phyloP scores from a whole-genome alignment of 2,113 vertebrate species.

The Typhlomys cinereus region DNA sequence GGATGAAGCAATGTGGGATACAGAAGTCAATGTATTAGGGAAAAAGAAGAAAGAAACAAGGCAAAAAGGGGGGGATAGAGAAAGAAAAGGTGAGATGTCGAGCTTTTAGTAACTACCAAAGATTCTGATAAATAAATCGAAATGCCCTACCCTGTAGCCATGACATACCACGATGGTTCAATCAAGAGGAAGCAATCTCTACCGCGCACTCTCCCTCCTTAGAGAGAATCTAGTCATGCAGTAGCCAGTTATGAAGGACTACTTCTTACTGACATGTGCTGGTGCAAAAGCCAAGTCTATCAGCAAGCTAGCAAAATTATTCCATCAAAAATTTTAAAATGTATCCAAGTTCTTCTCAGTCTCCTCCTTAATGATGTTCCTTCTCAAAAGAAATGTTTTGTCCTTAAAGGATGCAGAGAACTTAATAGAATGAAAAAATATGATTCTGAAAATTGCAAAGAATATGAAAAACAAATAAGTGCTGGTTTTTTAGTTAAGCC shows the following conservation, averaged over 20 bases:
- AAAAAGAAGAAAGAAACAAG: background rate
- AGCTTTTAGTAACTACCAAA: background rate
- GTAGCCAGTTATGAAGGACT: background rate
- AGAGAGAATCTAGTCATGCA: background rate
- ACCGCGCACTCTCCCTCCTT: background rate
- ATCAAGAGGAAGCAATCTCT: background rate
- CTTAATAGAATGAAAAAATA: background rate
- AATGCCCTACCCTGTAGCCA: background rate
- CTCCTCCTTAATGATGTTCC: background rate
- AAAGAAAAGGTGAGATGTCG: background rate
- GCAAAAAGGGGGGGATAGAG: too few relatives aligned
- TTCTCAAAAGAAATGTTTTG: constrained; percentile 25
- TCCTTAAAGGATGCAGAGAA: constrained; percentile 28
- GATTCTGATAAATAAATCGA: background rate
- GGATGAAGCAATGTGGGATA: background rate
- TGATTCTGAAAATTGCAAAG: background rate
- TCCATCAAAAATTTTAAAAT: background rate
- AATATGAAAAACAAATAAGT: constrained; percentile 31
- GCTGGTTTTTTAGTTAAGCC: background rate
- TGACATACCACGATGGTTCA: background rate
- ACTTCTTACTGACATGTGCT: background rate
- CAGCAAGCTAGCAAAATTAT: background rate
- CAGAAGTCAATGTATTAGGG: background rate
- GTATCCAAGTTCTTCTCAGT: constrained; percentile 27
- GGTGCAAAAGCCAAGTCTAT: background rate